Conservation (phyloP, 2,113 vertebrate species). For the Triplophysa tibetana region DNA sequence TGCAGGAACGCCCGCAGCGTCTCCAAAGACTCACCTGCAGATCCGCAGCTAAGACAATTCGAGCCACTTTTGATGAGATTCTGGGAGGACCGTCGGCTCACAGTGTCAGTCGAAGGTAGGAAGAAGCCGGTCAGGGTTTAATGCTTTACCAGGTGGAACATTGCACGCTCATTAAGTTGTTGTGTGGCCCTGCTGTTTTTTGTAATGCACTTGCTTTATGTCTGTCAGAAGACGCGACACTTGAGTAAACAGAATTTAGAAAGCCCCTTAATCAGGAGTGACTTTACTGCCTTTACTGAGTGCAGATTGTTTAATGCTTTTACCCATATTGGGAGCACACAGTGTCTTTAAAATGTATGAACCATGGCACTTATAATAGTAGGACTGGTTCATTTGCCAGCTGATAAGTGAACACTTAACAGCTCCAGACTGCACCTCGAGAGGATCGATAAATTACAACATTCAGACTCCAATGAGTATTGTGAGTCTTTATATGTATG, state of each 20-base stretch:
- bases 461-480: too few relatives aligned
- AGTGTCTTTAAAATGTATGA: too few relatives aligned
- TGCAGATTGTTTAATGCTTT: too few relatives aligned
- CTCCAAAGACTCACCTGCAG: conserved; percentile 15
- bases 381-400: too few relatives aligned
- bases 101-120: conserved; percentile 36
- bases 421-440: too few relatives aligned
- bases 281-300: too few relatives aligned
- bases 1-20: conserved; percentile 44
- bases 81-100: conserved; percentile 13
- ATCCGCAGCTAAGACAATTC: conserved; percentile 12
- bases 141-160: conserved; percentile 3
- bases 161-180: conserved; percentile 1
- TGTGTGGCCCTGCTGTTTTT: conserved; percentile 14
- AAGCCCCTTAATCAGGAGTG: neutral
- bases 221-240: conserved; percentile 8
- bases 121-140: neutral
- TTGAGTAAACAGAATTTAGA: neutral
- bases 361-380: too few relatives aligned
- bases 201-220: neutral
- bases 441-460: too few relatives aligned
- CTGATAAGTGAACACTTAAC: too few relatives aligned
- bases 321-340: too few relatives aligned
- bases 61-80: conserved; percentile 46
- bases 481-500: too few relatives aligned